Percentiles rank a stretch among this genome's conserved stretches.
These are phyloP conservation scores for Stratiolaelaps scimitus DNA, from an alignment of 1,140 invertebrate genomes.

Conservation along the genomic window DNA sequence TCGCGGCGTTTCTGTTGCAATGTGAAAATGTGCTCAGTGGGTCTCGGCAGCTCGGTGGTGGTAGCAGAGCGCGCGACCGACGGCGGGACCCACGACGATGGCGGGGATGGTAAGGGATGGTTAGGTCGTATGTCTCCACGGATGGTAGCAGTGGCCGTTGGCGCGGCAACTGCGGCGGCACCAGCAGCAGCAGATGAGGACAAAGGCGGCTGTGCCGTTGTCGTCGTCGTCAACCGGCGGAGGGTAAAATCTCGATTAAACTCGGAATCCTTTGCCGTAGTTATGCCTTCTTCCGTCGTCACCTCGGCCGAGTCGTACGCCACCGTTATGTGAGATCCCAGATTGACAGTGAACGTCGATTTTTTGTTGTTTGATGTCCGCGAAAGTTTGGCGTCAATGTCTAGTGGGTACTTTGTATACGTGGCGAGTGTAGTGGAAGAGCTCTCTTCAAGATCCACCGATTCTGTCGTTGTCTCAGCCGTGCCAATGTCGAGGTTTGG, in stretches of 20 bases:
- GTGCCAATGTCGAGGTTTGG: too few species aligned
- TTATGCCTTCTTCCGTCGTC: not conserved
- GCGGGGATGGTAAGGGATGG: too few species aligned
- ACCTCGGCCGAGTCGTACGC: conserved; percentile 10
- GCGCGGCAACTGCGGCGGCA: too few species aligned
- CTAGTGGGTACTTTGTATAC: not conserved
- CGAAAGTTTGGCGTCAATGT: not conserved
- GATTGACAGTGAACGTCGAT: conserved; percentile 13
- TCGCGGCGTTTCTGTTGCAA: not conserved
- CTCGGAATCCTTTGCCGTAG: not conserved
- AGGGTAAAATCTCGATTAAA: not conserved
- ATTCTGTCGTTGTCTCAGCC: too few species aligned
- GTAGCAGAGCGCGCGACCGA: not conserved
- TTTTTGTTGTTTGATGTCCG: conserved; percentile 13
- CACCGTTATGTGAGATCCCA: conserved; percentile 12
- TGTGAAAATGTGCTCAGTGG: not conserved
- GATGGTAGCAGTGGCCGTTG: not conserved
- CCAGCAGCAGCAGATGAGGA: too few species aligned
- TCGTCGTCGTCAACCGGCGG: too few species aligned
- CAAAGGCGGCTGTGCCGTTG: too few species aligned
- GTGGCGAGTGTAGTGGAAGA: too few species aligned
- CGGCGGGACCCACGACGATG: not conserved
- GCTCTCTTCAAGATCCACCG: too few species aligned
- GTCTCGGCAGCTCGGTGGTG: conserved; percentile 9
- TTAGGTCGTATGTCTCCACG: too few species aligned